Evolutionary conservation across 1,140 invertebrate genomes (phyloP), one percentile per base, ranked within the genome.

Genomic region (Protaetia brevitarsis): DNA sequence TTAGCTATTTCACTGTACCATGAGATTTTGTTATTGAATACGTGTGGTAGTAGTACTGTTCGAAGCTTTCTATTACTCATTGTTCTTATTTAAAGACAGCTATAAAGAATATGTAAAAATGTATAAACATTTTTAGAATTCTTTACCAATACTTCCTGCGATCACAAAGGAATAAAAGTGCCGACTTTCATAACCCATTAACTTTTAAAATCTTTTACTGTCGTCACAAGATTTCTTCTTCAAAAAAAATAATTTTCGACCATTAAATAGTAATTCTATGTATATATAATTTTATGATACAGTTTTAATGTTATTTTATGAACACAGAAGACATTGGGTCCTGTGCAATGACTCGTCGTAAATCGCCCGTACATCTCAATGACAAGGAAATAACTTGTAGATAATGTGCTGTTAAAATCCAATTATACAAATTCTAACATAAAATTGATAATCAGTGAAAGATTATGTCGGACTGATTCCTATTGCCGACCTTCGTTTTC

Each of bases 271-370:
- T 31, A 59, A 29, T 29, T 27, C 57, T 59, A 59, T 59, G 57
- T 59, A 59, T 59, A 59, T 59, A 59, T 59, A 59, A 59, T 59
- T 59, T 59, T 59, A 59, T 27, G 26, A 31, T 59, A 59, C 57
- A 31, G 29, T 59, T 59, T 59, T 59, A 59, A 59, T 59, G 57
- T 31, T 13, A 30, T 27, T 31, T 59, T 59, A 59, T 16, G 13
- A 27, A 59, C 23, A 59, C 30, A 13, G 10, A n/a, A n/a, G 26
- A 27, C 57, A 29, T 27, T 19, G 29, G 29, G 16, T 11, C 16
- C 57, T 28, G 26, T 28, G 10, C 30, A 59, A 59, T 29, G 26
- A 59, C 26, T 11, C 57, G 27, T 59, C 57, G 57, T 59, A 29
- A 59, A 59, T 59, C 30, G 57, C 57, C 57, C 30, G 21, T 59